Conservation (phyloP, 2,797 vertebrate genomes). For the Erpetoichthys calabaricus region DNA sequence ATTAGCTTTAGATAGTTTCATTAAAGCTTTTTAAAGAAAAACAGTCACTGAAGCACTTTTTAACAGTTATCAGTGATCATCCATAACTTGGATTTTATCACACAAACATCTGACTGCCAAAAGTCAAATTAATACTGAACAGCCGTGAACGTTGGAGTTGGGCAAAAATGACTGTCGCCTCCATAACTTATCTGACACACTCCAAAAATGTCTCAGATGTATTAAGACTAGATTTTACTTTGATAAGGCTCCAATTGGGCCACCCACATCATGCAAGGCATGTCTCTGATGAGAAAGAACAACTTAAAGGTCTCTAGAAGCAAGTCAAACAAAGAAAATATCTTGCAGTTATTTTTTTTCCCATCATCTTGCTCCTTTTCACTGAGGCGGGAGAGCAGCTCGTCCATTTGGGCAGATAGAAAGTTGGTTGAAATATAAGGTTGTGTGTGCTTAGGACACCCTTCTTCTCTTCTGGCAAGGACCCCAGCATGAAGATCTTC, state of each 20-base stretch:
- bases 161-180: no score
- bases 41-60: no score
- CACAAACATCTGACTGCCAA: no score
- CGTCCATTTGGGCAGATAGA: conserved; percentile 62
- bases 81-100: no score
- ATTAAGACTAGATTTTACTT: conserved; percentile 50
- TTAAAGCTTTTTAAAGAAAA: no score
- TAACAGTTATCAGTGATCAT: no score
- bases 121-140: no score
- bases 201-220: conserved; percentile 40
- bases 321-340: conserved; percentile 55
- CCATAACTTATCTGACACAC: conserved; percentile 19
- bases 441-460: conserved; percentile 62
- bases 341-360: conserved; percentile 50
- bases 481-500: conserved; percentile 61
- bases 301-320: conserved; percentile 52
- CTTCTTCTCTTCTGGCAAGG: conserved; percentile 63
- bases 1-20: no score
- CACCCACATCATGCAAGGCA: conserved; percentile 65
- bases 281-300: conserved; percentile 40
- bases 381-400: conserved; percentile 63
- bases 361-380: conserved; percentile 36
- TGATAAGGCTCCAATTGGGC: conserved; percentile 47
- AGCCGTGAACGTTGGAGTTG: no score
- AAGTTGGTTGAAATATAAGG: conserved; percentile 69